Conservation (phyloP, 1,140 invertebrate genomes). For the Brachionus koreanus region DNA sequence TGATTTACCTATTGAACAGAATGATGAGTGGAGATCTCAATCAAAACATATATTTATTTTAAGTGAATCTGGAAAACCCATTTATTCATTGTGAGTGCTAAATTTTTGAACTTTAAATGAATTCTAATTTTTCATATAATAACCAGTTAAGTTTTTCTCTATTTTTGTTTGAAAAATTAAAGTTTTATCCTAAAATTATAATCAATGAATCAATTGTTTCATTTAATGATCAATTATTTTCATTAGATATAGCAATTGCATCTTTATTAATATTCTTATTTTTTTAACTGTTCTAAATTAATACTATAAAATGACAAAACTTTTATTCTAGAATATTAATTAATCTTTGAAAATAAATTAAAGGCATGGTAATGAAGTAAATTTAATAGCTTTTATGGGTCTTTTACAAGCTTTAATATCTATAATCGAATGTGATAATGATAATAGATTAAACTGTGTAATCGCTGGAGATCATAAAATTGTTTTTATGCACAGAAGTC, state of each 20-base stretch:
- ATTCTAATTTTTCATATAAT: neutral
- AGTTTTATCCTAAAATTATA: no score
- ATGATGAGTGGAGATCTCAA: conserved; percentile 26
- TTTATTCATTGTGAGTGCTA: conserved; percentile 75
- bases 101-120: neutral
- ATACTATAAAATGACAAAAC: no score
- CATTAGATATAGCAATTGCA: no score
- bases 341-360: neutral
- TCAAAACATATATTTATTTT: conserved; percentile 85
- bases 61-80: conserved; percentile 89
- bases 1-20: conserved; percentile 30
- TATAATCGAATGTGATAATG: conserved; percentile 64
- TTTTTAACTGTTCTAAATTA: no score
- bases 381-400: conserved; percentile 85
- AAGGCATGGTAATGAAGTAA: conserved; percentile 85
- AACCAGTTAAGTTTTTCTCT: no score
- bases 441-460: conserved; percentile 54
- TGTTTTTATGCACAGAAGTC: conserved; percentile 80
- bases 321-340: no score
- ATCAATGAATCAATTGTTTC: no score
- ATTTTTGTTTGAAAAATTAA: no score
- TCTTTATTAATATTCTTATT: no score
- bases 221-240: no score
- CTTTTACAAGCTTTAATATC: conserved; percentile 91
- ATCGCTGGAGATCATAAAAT: conserved; percentile 78